Conservation (phyloP, 2,113 vertebrate genomes). For the Spilogale gracilis region DNA sequence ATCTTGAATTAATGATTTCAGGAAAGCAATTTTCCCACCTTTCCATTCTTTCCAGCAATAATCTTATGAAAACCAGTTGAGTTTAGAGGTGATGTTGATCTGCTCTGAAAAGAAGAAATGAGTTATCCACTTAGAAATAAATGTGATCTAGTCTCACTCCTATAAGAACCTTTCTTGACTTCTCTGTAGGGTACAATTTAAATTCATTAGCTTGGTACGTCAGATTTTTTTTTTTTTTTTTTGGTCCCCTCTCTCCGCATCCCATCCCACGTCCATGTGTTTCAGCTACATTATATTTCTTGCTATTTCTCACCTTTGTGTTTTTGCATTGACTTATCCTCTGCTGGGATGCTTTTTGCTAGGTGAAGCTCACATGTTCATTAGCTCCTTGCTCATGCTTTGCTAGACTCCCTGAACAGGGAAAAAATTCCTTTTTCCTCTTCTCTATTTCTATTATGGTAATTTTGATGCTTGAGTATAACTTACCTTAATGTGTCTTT, state of each 20-base stretch:
- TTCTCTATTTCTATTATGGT: neutral
- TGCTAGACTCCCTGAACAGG: neutral
- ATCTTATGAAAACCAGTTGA: constrained; percentile 19
- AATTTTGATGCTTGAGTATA: neutral
- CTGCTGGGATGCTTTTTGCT: neutral
- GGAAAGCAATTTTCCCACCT: neutral
- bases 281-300: neutral
- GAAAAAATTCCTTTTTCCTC: neutral
- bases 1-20: constrained; percentile 23
- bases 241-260: neutral
- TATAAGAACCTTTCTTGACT: neutral
- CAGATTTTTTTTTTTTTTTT: constrained; percentile 33
- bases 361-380: neutral
- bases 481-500: constrained; percentile 8
- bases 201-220: neutral
- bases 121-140: constrained; percentile 37
- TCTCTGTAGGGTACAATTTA: neutral
- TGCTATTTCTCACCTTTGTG: neutral
- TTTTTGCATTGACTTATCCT: neutral
- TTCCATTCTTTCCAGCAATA: neutral
- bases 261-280: neutral
- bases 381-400: neutral
- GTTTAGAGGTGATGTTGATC: neutral
- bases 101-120: constrained; percentile 46
- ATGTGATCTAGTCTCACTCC: constrained; percentile 1